Evolutionary conservation across 2,888 invertebrate genomes (phyloP).

Genomic region (Synanthedon vespiformis): DNA sequence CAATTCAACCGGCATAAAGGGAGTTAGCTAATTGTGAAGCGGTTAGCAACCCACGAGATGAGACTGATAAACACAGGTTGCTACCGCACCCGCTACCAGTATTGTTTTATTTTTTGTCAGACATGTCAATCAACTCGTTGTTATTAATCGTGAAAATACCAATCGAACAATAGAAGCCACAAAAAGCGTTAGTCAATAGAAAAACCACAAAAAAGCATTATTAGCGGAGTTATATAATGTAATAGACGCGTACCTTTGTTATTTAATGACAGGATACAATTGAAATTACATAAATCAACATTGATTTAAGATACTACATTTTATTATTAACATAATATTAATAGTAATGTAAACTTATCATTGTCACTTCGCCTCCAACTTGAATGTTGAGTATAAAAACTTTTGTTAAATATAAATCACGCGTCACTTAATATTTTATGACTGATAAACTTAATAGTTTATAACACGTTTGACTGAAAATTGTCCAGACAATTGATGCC

Average conservation of each 20-base stretch:
- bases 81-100: conserved; percentile 25
- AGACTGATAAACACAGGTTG: conserved; percentile 27
- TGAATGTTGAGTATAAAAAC: too few species aligned
- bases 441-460: too few species aligned
- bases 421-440: too few species aligned
- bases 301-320: background rate
- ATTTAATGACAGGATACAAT: conserved; percentile 22
- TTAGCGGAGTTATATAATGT: conserved; percentile 24
- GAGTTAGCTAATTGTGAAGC: background rate
- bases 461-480: too few species aligned
- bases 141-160: conserved; percentile 40
- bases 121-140: conserved; percentile 35
- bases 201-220: conserved; percentile 21
- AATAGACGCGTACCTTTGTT: conserved; percentile 24
- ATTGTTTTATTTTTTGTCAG: conserved; percentile 44
- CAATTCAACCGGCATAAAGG: conserved; percentile 12
- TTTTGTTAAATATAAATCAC: too few species aligned
- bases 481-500: too few species aligned
- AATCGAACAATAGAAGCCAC: conserved; percentile 37
- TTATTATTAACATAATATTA: too few species aligned
- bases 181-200: conserved; percentile 30
- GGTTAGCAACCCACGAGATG: conserved; percentile 8
- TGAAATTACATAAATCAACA: conserved; percentile 25
- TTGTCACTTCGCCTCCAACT: too few species aligned
- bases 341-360: too few species aligned